phyloP scores from a whole-genome alignment of 1,140 invertebrate genomes.

The Orius insidiosus region DNA sequence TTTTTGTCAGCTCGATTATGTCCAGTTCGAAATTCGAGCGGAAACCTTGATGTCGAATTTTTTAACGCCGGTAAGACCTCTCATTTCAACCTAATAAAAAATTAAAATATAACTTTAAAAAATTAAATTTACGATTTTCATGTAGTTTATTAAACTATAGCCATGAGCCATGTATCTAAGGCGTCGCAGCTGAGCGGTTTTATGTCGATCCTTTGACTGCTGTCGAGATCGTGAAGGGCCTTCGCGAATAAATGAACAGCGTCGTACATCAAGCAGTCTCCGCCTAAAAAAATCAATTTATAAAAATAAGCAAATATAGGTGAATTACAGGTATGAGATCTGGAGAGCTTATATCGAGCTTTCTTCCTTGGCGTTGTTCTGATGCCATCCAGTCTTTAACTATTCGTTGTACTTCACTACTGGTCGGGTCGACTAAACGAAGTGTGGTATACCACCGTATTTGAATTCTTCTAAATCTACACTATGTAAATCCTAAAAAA shows the following conservation, averaged over 20 bases:
- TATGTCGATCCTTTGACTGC: constrained; percentile 75
- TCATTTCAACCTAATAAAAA: constrained; percentile 66
- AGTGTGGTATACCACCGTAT: constrained; percentile 79
- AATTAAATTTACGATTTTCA: constrained; percentile 93
- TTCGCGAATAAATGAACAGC: constrained; percentile 87
- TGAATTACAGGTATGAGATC: constrained; percentile 16
- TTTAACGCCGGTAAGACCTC: constrained; percentile 78
- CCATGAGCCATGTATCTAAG: constrained; percentile 84
- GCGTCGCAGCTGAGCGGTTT: constrained; percentile 75
- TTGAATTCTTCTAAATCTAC: constrained; percentile 85
- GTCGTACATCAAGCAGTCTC: constrained; percentile 93
- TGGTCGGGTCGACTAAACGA: constrained; percentile 61
- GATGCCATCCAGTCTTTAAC: constrained; percentile 61
- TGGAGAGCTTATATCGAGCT: constrained; percentile 35
- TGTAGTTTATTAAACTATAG: constrained; percentile 89
- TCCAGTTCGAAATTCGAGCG: constrained; percentile 78
- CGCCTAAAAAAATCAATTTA: constrained; percentile 43
- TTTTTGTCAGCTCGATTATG: constrained; percentile 74
- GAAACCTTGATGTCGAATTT: constrained; percentile 87
- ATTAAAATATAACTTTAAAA: background rate
- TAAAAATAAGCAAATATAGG: background rate
- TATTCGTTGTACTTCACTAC: constrained; percentile 47
- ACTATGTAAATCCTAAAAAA: constrained; percentile 70
- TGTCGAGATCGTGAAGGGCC: constrained; percentile 76
- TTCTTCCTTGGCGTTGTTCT: constrained; percentile 41